These are phyloP conservation scores for Eufriesea mexicana DNA, from an alignment of 1,140 invertebrate species.

Conservation along the genomic window DNA sequence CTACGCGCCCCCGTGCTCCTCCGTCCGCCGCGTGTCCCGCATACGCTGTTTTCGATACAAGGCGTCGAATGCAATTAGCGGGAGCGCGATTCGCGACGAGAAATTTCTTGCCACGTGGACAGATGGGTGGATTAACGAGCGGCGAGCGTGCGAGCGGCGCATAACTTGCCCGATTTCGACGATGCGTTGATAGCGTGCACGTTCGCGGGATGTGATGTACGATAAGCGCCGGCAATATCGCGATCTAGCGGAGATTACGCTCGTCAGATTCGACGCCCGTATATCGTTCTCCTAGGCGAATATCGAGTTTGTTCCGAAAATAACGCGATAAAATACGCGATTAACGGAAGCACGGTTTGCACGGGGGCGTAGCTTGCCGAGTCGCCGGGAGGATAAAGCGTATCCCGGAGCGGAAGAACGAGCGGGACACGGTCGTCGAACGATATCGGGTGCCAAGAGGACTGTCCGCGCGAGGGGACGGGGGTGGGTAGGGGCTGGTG, in stretches of 20 bases:
- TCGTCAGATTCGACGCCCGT: not conserved
- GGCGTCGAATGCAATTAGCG: not conserved
- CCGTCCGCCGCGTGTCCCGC: not conserved
- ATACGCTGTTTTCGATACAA: constrained; percentile 35
- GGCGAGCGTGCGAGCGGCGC: constrained; percentile 8
- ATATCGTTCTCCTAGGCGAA: no score
- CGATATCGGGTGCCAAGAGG: not conserved
- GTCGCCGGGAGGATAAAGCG: no score
- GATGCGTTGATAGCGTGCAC: constrained; percentile 23
- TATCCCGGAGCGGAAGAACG: no score
- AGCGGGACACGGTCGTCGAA: not conserved
- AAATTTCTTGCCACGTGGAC: not conserved
- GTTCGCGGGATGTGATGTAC: not conserved
- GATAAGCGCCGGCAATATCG: not conserved
- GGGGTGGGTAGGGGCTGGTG: not conserved
- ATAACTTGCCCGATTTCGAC: constrained; percentile 23
- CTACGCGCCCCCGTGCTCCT: constrained; percentile 2
- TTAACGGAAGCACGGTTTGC: no score
- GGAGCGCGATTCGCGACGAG: not conserved
- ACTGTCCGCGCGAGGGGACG: no score
- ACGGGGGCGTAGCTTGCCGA: no score
- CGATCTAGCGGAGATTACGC: not conserved
- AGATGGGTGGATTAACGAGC: constrained; percentile 24
- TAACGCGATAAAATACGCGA: not conserved
- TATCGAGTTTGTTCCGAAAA: not conserved